Conservation (phyloP, 2,113 vertebrate species). For the Junco hyemalis region DNA sequence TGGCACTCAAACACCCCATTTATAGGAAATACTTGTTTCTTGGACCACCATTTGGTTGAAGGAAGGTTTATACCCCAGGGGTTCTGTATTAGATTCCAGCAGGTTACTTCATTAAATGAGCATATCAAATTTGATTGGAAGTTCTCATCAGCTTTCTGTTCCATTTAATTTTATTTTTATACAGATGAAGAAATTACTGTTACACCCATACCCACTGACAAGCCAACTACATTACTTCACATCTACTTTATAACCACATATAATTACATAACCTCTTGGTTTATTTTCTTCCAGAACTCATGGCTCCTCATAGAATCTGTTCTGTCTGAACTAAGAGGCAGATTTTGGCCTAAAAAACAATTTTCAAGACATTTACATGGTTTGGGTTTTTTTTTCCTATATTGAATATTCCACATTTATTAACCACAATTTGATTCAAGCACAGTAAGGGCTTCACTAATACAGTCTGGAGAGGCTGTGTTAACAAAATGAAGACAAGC, state of each 20-base stretch:
- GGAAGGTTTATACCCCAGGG: slow-evolving; percentile 38
- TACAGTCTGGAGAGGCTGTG: not conserved
- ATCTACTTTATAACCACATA: slow-evolving; percentile 62
- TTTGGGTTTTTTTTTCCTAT: slow-evolving; percentile 8
- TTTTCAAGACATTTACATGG: slow-evolving; percentile 39
- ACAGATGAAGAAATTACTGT: slow-evolving; percentile 74
- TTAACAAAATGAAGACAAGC: not conserved
- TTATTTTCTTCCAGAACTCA: slow-evolving; percentile 72
- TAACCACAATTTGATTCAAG: slow-evolving; percentile 54
- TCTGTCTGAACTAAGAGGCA: slow-evolving; percentile 61
- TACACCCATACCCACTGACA: slow-evolving; percentile 72
- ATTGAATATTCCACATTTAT: slow-evolving; percentile 57
- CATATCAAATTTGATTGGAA: slow-evolving; percentile 68
- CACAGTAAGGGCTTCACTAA: slow-evolving; percentile 7
- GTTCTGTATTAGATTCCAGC: slow-evolving; percentile 57
- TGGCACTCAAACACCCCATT: slow-evolving; percentile 1
- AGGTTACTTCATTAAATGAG: slow-evolving; percentile 68
- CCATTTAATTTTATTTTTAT: slow-evolving; percentile 73
- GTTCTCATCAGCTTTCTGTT: slow-evolving; percentile 68
- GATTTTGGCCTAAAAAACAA: slow-evolving; percentile 5
- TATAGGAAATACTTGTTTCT: slow-evolving; percentile 42
- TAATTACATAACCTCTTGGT: slow-evolving; percentile 70
- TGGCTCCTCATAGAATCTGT: slow-evolving; percentile 55
- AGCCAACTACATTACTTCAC: slow-evolving; percentile 78
- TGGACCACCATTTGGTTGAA: slow-evolving; percentile 44